These are phyloP conservation scores for Epizoanthus scotinus DNA, from an alignment of 92 coral and sea anemone species.

Conservation along the genomic window DNA sequence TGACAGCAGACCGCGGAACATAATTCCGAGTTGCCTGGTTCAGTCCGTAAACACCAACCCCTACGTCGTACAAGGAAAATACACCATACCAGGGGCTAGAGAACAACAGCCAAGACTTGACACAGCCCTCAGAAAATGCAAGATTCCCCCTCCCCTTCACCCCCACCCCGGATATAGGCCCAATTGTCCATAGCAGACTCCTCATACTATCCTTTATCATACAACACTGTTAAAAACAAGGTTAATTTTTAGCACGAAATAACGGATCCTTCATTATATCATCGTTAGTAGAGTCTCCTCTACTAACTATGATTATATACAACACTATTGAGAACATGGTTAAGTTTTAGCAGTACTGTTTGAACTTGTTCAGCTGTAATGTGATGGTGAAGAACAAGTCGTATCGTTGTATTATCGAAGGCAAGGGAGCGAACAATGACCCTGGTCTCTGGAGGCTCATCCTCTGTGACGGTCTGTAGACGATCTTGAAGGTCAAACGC, in stretches of 20 bases:
- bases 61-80: not conserved
- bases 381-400: conserved; percentile 80
- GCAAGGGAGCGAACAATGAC: conserved; percentile 57
- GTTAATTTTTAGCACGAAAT: conserved; percentile 42
- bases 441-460: conserved; percentile 51
- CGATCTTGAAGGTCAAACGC: conserved; percentile 63
- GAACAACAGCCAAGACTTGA: no score
- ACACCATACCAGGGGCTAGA: no score
- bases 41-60: not conserved
- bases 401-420: conserved; percentile 22
- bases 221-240: not conserved
- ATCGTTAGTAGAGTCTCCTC: no score
- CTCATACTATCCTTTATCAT: no score
- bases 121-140: no score
- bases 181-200: not conserved
- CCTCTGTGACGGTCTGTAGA: conserved; percentile 48
- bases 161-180: no score
- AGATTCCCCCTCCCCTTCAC: no score
- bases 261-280: no score
- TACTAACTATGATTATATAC: not conserved
- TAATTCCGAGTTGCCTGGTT: not conserved
- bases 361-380: conserved; percentile 57
- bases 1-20: not conserved
- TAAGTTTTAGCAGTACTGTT: conserved; percentile 49
- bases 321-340: conserved; percentile 1